Conservation (phyloP, 2,113 vertebrate species). For the Merops nubicus region DNA sequence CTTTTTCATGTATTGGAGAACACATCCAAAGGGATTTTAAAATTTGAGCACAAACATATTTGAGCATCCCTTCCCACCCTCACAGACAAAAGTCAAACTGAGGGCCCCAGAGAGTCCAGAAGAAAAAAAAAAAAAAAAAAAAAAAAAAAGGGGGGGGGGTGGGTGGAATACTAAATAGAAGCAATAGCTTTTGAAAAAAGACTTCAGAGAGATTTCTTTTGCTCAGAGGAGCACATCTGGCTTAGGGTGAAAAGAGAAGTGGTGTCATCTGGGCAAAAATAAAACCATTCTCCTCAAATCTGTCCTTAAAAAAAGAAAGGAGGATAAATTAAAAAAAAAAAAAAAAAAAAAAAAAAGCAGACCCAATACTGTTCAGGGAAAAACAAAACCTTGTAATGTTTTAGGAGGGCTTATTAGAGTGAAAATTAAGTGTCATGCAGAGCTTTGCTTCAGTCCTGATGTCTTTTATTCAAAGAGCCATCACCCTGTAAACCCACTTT, state of each 20-base stretch:
- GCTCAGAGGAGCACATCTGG: constrained; percentile 76
- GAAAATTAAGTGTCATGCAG: constrained; percentile 81
- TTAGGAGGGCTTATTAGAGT: constrained; percentile 80
- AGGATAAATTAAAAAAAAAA: not conserved
- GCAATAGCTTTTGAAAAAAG: constrained; percentile 73
- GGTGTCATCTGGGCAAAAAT: constrained; percentile 75
- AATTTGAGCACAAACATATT: not conserved
- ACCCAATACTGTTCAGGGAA: constrained; percentile 67
- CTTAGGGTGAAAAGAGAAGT: constrained; percentile 75
- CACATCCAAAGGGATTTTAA: not conserved
- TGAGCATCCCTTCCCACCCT: not conserved
- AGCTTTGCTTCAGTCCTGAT: constrained; percentile 74
- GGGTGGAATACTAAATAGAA: constrained; percentile 76
- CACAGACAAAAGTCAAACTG: not conserved
- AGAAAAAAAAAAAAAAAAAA: not conserved
- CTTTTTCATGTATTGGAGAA: not conserved
- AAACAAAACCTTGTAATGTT: constrained; percentile 77
- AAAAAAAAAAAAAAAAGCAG: too few relatives aligned
- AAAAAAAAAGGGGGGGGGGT: too few relatives aligned
- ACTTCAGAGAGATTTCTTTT: constrained; percentile 79
- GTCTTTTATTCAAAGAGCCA: constrained; percentile 82
- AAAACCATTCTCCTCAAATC: constrained; percentile 64
- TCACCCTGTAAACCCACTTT: constrained; percentile 82
- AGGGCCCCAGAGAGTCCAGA: not conserved
- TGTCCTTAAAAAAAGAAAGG: constrained; percentile 44